Conservation (phyloP, 2,113 vertebrate genomes). For the Hippocampus barbouri region DNA sequence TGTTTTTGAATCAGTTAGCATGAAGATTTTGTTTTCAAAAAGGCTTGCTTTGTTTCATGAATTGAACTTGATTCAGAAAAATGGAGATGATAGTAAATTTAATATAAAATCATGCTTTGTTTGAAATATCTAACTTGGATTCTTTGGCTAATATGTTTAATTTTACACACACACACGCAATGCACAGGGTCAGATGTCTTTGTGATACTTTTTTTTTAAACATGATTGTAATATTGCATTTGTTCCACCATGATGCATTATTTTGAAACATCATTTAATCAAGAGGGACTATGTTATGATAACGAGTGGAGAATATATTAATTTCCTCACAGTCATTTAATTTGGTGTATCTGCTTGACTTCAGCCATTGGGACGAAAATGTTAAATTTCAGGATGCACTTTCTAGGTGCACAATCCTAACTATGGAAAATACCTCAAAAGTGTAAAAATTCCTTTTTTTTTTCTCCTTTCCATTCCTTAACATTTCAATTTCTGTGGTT, state of each 20-base stretch:
- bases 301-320: constrained; percentile 31
- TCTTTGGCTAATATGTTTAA: neutral
- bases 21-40: neutral
- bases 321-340: constrained; percentile 32
- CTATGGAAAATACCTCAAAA: constrained; percentile 69
- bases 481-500: constrained; percentile 45
- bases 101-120: neutral
- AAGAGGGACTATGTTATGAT: constrained; percentile 23
- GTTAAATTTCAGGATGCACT: constrained; percentile 40
- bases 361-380: constrained; percentile 34
- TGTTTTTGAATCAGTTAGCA: neutral
- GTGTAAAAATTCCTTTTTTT: constrained; percentile 50
- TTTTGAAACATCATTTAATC: constrained; percentile 27
- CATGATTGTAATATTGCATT: neutral
- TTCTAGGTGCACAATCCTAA: constrained; percentile 58
- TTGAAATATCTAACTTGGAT: neutral
- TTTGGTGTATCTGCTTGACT: constrained; percentile 46
- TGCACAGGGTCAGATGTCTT: neutral
- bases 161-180: neutral
- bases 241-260: constrained; percentile 19
- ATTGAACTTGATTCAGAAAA: neutral
- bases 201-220: neutral
- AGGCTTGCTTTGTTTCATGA: neutral
- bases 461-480: constrained; percentile 7
- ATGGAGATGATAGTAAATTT: neutral